Percentiles rank a stretch among this genome's conserved stretches.
phyloP scores from a whole-genome alignment of 2,797 vertebrate species.

The Pipistrellus pygmaeus region DNA sequence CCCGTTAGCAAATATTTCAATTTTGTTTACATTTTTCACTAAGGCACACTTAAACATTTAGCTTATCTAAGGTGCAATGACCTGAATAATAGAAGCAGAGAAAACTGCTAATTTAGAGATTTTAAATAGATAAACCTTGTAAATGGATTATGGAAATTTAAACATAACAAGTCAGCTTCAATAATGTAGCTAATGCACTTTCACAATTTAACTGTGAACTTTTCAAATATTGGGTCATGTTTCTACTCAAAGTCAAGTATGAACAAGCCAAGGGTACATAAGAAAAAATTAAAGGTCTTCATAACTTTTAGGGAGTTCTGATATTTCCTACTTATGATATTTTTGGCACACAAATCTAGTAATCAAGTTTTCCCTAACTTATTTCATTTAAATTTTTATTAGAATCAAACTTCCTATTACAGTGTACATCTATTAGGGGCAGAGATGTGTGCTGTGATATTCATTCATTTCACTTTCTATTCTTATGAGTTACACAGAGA shows the following conservation, averaged over 20 bases:
- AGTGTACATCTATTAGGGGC: neutral
- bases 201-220: conserved; percentile 87
- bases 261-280: conserved; percentile 77
- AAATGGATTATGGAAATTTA: conserved; percentile 89
- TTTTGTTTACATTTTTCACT: conserved; percentile 86
- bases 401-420: conserved; percentile 2
- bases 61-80: conserved; percentile 83
- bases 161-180: conserved; percentile 89
- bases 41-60: conserved; percentile 87
- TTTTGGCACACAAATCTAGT: conserved; percentile 23
- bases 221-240: conserved; percentile 79
- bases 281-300: conserved; percentile 62
- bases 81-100: conserved; percentile 86
- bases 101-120: conserved; percentile 88
- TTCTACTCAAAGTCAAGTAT: conserved; percentile 83
- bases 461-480: conserved; percentile 64
- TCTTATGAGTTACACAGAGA: conserved; percentile 30
- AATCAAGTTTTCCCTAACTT: conserved; percentile 41
- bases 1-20: conserved; percentile 85
- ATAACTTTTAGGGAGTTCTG: conserved; percentile 44
- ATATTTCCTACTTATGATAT: conserved; percentile 39
- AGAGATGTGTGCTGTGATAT: conserved; percentile 22
- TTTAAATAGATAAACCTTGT: conserved; percentile 83
- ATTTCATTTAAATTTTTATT: conserved; percentile 55
- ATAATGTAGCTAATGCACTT: conserved; percentile 85